These are phyloP conservation scores for Dicroscelio sp. DNA, from an alignment of 2,888 invertebrate genomes.

Conservation along the genomic window DNA sequence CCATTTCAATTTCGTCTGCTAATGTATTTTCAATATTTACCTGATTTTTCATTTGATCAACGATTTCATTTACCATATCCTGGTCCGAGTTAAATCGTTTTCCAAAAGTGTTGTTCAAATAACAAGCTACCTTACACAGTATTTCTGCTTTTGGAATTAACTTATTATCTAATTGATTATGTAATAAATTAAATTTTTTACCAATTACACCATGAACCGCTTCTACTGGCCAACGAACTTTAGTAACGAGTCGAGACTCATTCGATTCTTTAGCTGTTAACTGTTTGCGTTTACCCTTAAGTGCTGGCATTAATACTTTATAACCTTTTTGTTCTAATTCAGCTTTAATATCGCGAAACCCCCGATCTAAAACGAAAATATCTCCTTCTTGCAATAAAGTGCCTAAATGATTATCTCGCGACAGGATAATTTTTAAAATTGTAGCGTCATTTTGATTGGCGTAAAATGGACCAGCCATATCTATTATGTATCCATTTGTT, in stretches of 20 bases:
- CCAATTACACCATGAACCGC: conserved; percentile 81
- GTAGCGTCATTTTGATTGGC: neutral
- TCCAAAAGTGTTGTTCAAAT: conserved; percentile 26
- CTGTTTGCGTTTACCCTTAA: conserved; percentile 63
- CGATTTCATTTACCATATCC: neutral
- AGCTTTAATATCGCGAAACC: neutral
- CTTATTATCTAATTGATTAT: conserved; percentile 35
- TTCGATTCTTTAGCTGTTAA: conserved; percentile 77
- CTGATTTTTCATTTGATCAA: neutral
- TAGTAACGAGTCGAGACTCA: conserved; percentile 74
- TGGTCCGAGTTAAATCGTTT: neutral
- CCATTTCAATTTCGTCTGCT: neutral
- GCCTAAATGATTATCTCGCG: neutral
- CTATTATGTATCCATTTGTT: neutral
- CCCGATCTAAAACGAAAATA: neutral
- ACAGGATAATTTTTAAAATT: neutral
- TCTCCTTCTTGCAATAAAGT: neutral
- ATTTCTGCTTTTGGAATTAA: neutral
- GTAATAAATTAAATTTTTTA: conserved; percentile 57
- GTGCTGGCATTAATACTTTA: neutral
- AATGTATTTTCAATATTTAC: neutral
- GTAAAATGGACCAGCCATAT: neutral
- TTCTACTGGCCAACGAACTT: conserved; percentile 80
- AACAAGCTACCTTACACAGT: conserved; percentile 1
- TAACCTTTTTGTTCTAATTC: neutral